Conservation (phyloP, 2,888 invertebrate species). For the Aporophyla nigra region DNA sequence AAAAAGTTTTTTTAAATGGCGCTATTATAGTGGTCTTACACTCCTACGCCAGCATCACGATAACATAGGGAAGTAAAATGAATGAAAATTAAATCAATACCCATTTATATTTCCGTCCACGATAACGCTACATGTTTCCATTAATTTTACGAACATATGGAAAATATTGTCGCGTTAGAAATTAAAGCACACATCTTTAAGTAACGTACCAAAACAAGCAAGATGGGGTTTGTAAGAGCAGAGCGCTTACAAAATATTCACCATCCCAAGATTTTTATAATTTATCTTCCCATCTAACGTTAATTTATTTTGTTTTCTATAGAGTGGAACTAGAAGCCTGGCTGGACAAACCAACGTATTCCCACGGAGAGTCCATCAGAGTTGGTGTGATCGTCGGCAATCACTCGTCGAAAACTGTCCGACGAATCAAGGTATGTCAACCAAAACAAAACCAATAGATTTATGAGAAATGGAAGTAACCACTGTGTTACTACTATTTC, state of each 20-base stretch:
- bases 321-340: constrained; percentile 95
- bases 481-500: neutral
- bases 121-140: too few relatives aligned
- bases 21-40: too few relatives aligned
- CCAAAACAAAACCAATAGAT: too few relatives aligned
- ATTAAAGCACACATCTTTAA: too few relatives aligned
- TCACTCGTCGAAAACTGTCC: constrained; percentile 95
- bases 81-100: too few relatives aligned
- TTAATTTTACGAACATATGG: too few relatives aligned
- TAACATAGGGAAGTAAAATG: too few relatives aligned
- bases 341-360: constrained; percentile 95
- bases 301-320: constrained; percentile 6
- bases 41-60: too few relatives aligned
- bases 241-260: neutral
- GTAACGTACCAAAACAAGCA: neutral
- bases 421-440: constrained; percentile 94
- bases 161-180: too few relatives aligned
- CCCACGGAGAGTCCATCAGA: constrained; percentile 95
- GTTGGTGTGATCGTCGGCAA: constrained; percentile 94
- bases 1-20: too few relatives aligned
- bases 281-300: neutral
- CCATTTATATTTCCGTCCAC: too few relatives aligned
- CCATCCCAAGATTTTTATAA: neutral
- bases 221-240: neutral
- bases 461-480: neutral